Base-by-base conservation (phyloP, 1,140 invertebrate species). In the Diplogasteroides magnus region DNA sequence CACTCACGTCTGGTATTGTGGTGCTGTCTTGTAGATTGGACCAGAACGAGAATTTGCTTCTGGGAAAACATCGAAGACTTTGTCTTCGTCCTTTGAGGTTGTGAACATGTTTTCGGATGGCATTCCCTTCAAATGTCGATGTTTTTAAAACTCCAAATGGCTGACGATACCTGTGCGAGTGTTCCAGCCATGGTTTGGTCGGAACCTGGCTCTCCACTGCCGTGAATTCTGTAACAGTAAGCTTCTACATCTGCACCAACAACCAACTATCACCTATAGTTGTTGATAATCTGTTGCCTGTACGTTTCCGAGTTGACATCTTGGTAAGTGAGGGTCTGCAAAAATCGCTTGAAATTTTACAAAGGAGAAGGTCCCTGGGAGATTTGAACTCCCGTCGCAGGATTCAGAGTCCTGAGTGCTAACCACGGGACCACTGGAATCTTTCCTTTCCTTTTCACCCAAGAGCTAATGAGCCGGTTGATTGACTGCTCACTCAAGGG, bases 41-140 rank as follows among this genome's bases (percentile, higher is more conserved):
- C 70, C 76, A 55, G 64, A 76, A 61, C 74, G 77, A 71, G 83
- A 77, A 25, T 62, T 62, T 0, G 79, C 76, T 64, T 82, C 80
- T 27, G 80, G 80, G 74, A 82, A 82, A 3, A 78, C 80, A 15
- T 82, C 80, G 55, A 82, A 82, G 55, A 80, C 73, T 63, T 82
- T 82, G 69, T 82, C 80, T 66, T 82, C 80, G 56, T 82, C 80
- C 31, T 64, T 55, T n/a, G 69, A 76, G 13, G 80, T 82, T 26
- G 79, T 79, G 65, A 82, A 82, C 80, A 82, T 81, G 71, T 81
- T 81, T 15, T 82, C 80, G n/a, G 63, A 73, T 29, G 79, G 79
- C 69, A 81, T 31, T 14, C n/a, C 28, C 76, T 61, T 64, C 19
- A 61, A 37, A 19, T 61, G 56, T 19, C 31, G 31, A 48, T 48